These are phyloP conservation scores for Tetropium fuscum DNA, from an alignment of 2,888 invertebrate genomes.

Conservation along the genomic window DNA sequence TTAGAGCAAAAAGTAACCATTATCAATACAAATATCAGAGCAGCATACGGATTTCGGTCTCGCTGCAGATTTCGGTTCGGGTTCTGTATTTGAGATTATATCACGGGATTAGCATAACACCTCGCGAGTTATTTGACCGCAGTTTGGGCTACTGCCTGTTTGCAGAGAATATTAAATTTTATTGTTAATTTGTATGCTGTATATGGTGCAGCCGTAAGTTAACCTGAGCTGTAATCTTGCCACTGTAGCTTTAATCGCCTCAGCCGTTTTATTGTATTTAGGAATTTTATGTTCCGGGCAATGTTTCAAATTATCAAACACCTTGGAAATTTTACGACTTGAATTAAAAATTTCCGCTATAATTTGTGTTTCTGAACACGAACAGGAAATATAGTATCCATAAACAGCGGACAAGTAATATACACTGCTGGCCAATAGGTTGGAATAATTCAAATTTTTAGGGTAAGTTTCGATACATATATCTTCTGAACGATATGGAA, in stretches of 20 bases:
- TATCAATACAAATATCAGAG: too few relatives aligned
- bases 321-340: conserved; percentile 1
- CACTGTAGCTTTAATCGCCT: conserved; percentile 44
- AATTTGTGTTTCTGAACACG: not conserved
- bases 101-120: conserved; percentile 55
- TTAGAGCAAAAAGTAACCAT: too few relatives aligned
- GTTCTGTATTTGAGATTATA: conserved; percentile 49
- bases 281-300: conserved; percentile 35
- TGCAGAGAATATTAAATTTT: conserved; percentile 59
- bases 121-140: conserved; percentile 55
- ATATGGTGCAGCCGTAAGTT: conserved; percentile 48
- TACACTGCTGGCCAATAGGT: too few relatives aligned
- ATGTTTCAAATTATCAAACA: conserved; percentile 16
- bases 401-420: too few relatives aligned
- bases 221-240: conserved; percentile 50
- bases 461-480: too few relatives aligned
- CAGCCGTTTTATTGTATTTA: conserved; percentile 40
- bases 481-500: too few relatives aligned
- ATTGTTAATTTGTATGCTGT: conserved; percentile 58
- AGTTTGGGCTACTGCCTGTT: conserved; percentile 53
- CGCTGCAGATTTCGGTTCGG: too few relatives aligned
- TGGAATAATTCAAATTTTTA: too few relatives aligned
- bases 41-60: too few relatives aligned
- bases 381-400: too few relatives aligned
- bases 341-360: conserved; percentile 5